These are phyloP conservation scores for Heterodera schachtii DNA, from an alignment of 1,140 invertebrate genomes.

Conservation along the genomic window DNA sequence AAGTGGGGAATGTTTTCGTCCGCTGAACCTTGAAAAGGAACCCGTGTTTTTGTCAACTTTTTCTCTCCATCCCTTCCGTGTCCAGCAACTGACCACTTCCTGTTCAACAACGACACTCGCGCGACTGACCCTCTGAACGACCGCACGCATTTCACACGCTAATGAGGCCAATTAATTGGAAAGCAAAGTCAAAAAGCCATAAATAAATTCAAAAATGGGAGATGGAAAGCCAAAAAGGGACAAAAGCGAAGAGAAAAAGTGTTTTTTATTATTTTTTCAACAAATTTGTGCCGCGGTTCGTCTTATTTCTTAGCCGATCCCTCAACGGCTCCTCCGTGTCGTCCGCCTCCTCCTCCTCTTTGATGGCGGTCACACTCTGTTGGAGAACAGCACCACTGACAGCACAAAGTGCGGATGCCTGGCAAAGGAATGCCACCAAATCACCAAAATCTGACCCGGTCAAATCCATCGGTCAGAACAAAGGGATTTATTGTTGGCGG, in stretches of 20 bases:
- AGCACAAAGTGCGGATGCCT: neutral
- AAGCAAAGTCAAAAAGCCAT: no score
- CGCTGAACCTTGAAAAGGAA: no score
- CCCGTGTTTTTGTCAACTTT: conserved; percentile 7
- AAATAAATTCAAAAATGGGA: neutral
- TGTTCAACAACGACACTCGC: conserved; percentile 54
- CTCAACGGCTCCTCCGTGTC: conserved; percentile 6
- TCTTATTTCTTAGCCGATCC: conserved; percentile 29
- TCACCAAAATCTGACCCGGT: no score
- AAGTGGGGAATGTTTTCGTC: no score
- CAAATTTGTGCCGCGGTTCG: neutral
- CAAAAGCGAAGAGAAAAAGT: neutral
- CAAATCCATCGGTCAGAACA: no score
- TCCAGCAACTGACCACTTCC: conserved; percentile 48
- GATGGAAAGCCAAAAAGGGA: neutral
- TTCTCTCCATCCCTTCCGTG: neutral
- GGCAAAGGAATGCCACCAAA: neutral
- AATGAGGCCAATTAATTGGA: no score
- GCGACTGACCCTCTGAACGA: conserved; percentile 56
- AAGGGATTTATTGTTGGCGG: no score
- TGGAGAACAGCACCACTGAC: neutral
- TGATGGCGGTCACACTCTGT: neutral
- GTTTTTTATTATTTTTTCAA: neutral
- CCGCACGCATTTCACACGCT: conserved; percentile 43
- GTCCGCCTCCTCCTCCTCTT: conserved; percentile 17